Percentiles rank a stretch among this genome's conserved stretches.
Evolutionary conservation across 2,113 vertebrate genomes (phyloP).

Genomic region (Serinus canaria): DNA sequence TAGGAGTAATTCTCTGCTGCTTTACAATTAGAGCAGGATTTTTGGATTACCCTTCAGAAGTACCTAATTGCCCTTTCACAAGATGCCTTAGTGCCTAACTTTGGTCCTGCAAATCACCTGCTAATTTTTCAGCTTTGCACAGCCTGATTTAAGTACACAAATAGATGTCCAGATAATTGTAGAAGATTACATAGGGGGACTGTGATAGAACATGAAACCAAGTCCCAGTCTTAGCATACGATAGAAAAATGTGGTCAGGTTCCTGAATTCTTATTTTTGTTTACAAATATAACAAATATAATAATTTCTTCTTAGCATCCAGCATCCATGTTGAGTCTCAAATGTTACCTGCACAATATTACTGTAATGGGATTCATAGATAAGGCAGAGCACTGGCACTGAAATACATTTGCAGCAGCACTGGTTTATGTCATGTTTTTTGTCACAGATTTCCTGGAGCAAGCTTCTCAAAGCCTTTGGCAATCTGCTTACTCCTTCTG

Average conservation of each 20-base stretch:
- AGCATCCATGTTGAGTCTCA: neutral
- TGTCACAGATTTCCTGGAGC: slow-evolving; percentile 34
- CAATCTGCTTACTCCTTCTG: slow-evolving; percentile 52
- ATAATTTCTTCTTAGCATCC: neutral
- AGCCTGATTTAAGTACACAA: neutral
- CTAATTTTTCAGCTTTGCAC: slow-evolving; percentile 40
- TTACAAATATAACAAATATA: neutral
- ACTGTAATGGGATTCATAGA: neutral
- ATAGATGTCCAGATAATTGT: neutral
- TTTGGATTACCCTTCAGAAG: slow-evolving; percentile 1
- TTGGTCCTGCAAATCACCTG: slow-evolving; percentile 2
- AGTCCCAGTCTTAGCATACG: rapidly evolving
- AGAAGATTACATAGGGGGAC: neutral
- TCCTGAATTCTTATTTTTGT: neutral
- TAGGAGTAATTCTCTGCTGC: neutral
- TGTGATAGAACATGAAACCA: neutral
- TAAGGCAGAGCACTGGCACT: neutral
- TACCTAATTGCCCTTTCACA: neutral
- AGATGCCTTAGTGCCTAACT: neutral
- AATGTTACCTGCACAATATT: neutral
- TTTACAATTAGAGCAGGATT: neutral
- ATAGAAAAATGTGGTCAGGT: neutral
- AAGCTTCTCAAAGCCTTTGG: slow-evolving; percentile 46
- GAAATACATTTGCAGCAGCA: neutral
- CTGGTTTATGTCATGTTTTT: slow-evolving; percentile 33